Evolutionary conservation across 2,888 invertebrate genomes (phyloP).

Genomic region (Tanytarsus gracilentus): DNA sequence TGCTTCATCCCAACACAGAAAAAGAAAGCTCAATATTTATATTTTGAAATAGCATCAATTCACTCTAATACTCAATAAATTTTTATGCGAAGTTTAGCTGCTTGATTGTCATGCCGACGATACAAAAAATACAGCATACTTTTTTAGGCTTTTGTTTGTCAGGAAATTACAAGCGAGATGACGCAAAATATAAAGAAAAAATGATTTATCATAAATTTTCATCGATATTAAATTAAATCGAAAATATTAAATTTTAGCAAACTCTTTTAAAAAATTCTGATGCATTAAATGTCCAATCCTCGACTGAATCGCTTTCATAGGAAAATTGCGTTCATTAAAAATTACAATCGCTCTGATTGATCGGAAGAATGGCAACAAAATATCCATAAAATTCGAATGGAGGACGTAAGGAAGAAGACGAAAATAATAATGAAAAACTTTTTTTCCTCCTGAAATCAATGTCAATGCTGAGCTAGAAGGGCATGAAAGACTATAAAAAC

Average conservation of each 20-base stretch:
- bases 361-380: not conserved
- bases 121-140: too few species aligned
- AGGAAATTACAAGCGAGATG: too few species aligned
- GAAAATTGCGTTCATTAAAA: conserved; percentile 8
- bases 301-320: not conserved
- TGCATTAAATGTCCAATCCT: too few species aligned
- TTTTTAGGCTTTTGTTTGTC: not conserved
- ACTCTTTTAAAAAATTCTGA: too few species aligned
- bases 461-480: too few species aligned
- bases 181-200: too few species aligned
- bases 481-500: conserved; percentile 11
- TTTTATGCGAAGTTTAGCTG: conserved; percentile 4
- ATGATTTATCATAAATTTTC: too few species aligned
- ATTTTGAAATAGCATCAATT: not conserved
- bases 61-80: not conserved
- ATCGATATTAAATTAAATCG: too few species aligned
- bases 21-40: not conserved
- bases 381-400: not conserved
- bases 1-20: not conserved
- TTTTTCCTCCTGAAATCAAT: too few species aligned
- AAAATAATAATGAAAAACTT: too few species aligned
- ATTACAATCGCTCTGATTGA: conserved; percentile 10
- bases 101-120: not conserved
- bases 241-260: too few species aligned
- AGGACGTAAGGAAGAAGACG: not conserved